Percentiles rank a stretch among this genome's conserved stretches.
These are phyloP conservation scores for Myopa testacea DNA, from an alignment of 2,888 invertebrate species.

Conservation along the genomic window DNA sequence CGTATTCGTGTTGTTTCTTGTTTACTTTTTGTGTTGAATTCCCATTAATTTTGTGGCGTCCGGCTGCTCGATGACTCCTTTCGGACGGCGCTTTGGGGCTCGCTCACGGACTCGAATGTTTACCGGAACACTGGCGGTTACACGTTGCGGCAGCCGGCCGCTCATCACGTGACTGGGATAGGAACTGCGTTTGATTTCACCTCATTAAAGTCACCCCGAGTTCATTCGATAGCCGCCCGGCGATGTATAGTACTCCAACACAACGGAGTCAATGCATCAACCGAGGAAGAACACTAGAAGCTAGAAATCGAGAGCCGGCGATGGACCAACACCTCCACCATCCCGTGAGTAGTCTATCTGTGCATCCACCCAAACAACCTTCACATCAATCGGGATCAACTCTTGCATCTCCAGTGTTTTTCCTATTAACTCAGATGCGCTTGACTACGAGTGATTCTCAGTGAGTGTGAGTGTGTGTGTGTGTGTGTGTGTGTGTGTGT, in stretches of 20 bases:
- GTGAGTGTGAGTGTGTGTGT: conserved; percentile 4
- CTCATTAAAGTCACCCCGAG: neutral
- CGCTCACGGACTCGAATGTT: neutral
- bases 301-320: too few species aligned
- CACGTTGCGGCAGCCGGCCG: neutral
- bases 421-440: neutral
- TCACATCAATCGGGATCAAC: neutral
- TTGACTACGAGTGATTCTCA: neutral
- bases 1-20: neutral
- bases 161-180: conserved; percentile 23
- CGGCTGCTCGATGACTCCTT: neutral
- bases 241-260: too few species aligned
- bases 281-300: too few species aligned
- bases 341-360: too few species aligned
- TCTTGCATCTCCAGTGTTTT: neutral
- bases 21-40: conserved; percentile 10
- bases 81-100: neutral
- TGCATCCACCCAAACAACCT: neutral
- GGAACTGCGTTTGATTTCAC: neutral
- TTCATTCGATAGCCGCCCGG: neutral
- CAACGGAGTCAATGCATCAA: too few species aligned
- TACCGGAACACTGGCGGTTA: conserved; percentile 5
- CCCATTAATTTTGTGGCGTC: conserved; percentile 10
- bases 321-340: too few species aligned
- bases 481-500: neutral